Base-by-base conservation (phyloP, 2,888 invertebrate genomes). In the Unio pictorum region DNA sequence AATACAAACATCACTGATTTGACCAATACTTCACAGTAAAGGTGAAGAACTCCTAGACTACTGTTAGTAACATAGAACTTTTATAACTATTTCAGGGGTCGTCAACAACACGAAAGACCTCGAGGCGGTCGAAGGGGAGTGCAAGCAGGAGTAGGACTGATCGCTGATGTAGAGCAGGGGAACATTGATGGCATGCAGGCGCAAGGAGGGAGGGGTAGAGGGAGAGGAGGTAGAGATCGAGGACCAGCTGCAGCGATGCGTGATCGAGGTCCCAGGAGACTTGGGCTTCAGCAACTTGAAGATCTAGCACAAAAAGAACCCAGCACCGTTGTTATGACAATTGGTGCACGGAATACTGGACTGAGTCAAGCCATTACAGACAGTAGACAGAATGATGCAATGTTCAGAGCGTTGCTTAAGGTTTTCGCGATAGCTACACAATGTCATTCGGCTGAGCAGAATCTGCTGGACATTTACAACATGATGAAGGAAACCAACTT, bases 391-490 rank as follows among this genome's bases (percentile, higher is more conserved):
- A 63, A 63, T 26, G 63, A 62, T 4, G 68, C 67, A 26, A 56
- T 68, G 56, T 61, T 73, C 3, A 61, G 61, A 66, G 61, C 67
- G 3, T 26, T 69, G 18, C 60, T 71, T n/a, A 63, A 58, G 18
- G 73, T 78, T 1, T 58, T 81, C 20, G 71, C 74, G 30, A 78
- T 68, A 66, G 80, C 78, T 4, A 69, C 73, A 45, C 61, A 56
- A 6, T 79, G 75, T 34, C 67, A 67, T 30, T 72, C 75, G 2
- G 58, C 61, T 11, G 71, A 75, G 17, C 61, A 67, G 59, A 64
- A 65, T 17, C 60, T 78, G n/a, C 67, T 69, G 15, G 66, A 59
- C 17, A n/a, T 72, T 28, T 60, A 68, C 68, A 67, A 68, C 67
- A 71, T 76, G 15, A 72, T 75, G n/a, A 71, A 71, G 34, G 73